Conservation (phyloP, 1,140 invertebrate species). For the Drosophila lacertosa region DNA sequence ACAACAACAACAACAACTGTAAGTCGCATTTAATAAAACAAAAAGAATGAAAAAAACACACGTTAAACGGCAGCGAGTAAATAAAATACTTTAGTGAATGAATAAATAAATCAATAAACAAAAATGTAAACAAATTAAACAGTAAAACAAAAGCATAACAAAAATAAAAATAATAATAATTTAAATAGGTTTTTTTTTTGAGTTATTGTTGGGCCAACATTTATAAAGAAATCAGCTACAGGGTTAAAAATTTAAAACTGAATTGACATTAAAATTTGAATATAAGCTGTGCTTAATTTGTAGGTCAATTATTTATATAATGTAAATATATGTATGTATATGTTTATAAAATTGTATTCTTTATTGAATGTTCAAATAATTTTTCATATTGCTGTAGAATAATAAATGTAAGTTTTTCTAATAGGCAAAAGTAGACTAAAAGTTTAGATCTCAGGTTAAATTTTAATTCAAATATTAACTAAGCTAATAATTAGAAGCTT, state of each 20-base stretch:
- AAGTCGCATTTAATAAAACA: slow-evolving; percentile 32
- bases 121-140: slow-evolving; percentile 70
- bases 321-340: no score
- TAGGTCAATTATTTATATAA: no score
- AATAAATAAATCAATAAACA: slow-evolving; percentile 73
- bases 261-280: no score
- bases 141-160: slow-evolving; percentile 53
- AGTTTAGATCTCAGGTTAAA: no score
- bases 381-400: no score
- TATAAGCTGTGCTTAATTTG: no score
- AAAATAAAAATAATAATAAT: slow-evolving; percentile 17
- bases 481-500: no score
- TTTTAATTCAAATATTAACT: no score
- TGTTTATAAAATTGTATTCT: no score
- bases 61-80: slow-evolving; percentile 49
- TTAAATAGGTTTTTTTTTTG: slow-evolving; percentile 18
- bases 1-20: slow-evolving; percentile 17
- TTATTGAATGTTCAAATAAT: no score
- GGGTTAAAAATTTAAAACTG: background rate
- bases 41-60: slow-evolving; percentile 35
- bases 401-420: no score
- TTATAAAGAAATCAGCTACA: slow-evolving; percentile 28
- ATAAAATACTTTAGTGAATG: slow-evolving; percentile 67
- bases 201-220: slow-evolving; percentile 16
- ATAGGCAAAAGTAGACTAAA: no score